Percentiles rank a stretch among this genome's conserved stretches.
Conservation (phyloP, 2,113 vertebrate genomes). For the Hemiprocne comata region DNA sequence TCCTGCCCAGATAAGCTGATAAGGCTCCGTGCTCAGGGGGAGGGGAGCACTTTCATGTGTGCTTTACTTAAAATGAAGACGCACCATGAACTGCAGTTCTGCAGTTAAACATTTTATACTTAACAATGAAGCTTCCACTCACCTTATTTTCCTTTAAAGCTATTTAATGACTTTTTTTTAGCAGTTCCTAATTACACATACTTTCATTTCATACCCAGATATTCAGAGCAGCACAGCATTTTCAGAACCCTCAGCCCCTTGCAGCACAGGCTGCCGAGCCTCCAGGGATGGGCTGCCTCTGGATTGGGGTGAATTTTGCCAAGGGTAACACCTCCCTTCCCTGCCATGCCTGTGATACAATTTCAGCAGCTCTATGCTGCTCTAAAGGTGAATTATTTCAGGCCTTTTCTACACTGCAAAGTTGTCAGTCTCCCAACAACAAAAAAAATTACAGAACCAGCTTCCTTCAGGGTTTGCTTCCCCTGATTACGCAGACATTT, state of each 20-base stretch:
- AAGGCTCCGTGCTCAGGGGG: background rate
- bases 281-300: background rate
- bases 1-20: constrained; percentile 68
- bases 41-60: constrained; percentile 2
- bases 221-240: background rate
- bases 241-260: background rate
- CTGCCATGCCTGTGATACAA: background rate
- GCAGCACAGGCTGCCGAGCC: constrained; percentile 48
- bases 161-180: background rate
- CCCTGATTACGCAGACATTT: background rate
- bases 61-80: background rate
- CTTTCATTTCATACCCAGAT: background rate
- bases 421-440: background rate
- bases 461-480: background rate
- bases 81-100: background rate
- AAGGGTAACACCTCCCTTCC: background rate
- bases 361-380: background rate
- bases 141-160: background rate
- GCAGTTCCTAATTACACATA: background rate
- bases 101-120: background rate
- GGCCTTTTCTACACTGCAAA: background rate
- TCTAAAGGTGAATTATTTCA: constrained; percentile 16
- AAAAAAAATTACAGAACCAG: background rate
- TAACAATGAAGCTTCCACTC: background rate
- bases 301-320: background rate